Evolutionary conservation across 2,113 vertebrate species (phyloP), one percentile per base, ranked within the genome.

Genomic region (Anhinga rufa): DNA sequence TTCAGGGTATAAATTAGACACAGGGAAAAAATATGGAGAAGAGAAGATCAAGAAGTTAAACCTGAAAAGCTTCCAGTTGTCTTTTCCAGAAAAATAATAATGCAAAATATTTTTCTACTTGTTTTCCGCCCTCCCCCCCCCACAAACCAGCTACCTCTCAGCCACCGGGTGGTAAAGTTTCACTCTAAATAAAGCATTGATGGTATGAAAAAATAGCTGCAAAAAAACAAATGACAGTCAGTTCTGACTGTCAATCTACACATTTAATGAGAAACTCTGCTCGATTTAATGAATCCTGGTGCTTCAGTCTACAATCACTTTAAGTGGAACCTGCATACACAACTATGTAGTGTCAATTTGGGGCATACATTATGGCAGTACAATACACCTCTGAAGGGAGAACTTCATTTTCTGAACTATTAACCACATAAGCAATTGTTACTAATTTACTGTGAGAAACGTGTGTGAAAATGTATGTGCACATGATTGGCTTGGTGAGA

Each of bases 261-360:
- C 90, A 71, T 96, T 98, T 98, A 98, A 98, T 98, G 98, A 98
- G 98, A 97, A 97, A 95, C 95, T 96, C 97, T 96, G 93, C 97
- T 96, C 62, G 0, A 69, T 96, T 97, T 98, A 98, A 98, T 97
- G 98, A 98, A 96, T 95, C 49, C 96, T 54, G 38, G 93, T 90
- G 96, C 94, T 97, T 97, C 95, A 58, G 55, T 57, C 95, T 61
- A 93, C 96, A 95, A 82, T 96, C 92, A 66, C 77, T 95, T 97
- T 86, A 95, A 97, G 92, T 60, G 91, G 97, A 96, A 96, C 94
- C 88, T 90, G 90, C 90, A 71, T 96, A 94, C 49, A 71, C 93
- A 72, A 64, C 80, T 42, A 65, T 5, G 46, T 38, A 69, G 60
- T 97, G 91, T 96, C 98, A 97, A 42, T 84, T 95, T 92, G 60